These are phyloP conservation scores for Eurystomus gularis DNA, from an alignment of 2,113 vertebrate genomes.

Conservation along the genomic window DNA sequence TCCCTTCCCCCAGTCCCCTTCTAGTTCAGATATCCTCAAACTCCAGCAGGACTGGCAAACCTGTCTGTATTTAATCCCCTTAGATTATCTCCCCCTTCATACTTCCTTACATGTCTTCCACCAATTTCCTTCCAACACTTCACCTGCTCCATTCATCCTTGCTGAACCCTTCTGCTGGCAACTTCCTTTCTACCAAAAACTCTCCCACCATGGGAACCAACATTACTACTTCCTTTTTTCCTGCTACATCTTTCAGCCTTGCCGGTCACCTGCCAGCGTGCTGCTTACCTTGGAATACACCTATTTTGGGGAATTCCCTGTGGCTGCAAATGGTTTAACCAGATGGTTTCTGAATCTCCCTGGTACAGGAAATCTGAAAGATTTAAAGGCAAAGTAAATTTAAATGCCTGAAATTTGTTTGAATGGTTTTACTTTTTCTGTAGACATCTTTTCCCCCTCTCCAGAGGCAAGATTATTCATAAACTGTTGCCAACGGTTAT, in stretches of 20 bases:
- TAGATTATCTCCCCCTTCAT: not conserved
- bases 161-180: not conserved
- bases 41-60: not conserved
- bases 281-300: not conserved
- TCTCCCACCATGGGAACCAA: not conserved
- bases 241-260: not conserved
- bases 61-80: not conserved
- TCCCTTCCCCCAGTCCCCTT: slow-evolving; percentile 16
- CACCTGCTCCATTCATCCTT: not conserved
- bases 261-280: not conserved
- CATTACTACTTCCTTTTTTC: not conserved
- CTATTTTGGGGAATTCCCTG: not conserved
- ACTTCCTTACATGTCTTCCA: not conserved
- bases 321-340: not conserved
- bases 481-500: slow-evolving; percentile 36
- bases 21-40: slow-evolving; percentile 9
- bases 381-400: not conserved
- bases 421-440: slow-evolving; percentile 55
- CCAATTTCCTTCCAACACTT: not conserved
- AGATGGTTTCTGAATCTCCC: not conserved
- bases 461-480: slow-evolving; percentile 53
- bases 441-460: slow-evolving; percentile 12
- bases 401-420: slow-evolving; percentile 44
- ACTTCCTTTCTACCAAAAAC: not conserved
- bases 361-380: not conserved